Base-by-base conservation (phyloP, 2,797 vertebrate genomes). In the Xenopus petersii region DNA sequence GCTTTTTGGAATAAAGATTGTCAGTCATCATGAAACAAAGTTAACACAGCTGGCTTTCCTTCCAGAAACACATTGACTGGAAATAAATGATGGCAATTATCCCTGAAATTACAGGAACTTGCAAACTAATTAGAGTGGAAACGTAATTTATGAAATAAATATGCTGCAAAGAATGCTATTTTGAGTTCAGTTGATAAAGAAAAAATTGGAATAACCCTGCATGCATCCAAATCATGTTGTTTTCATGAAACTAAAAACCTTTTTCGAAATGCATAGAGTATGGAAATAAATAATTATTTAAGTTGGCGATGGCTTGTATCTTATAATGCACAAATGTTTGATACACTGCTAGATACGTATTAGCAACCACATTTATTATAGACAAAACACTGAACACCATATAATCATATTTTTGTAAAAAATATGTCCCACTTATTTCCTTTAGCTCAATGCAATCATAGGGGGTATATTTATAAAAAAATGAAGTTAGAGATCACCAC, bases 121-220 rank as follows among this genome's bases (percentile, higher is more conserved):
- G 71, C 75, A n/a, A 85, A 84, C 84, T 87, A 86, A 91, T 89
- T 89, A 88, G 86, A 86, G 85, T 85, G 83, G 83, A 88, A 89
- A 89, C 87, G 70, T 83, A 87, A 88, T 87, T 84, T 84, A 79
- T 61, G 79, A 83, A 84, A 87, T 80, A 86, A 89, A 88, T 86
- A 86, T 73, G 71, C 75, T 79, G 78, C 72, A 82, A 83, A 69
- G 62, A 64, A 69, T 73, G 47, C 65, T 69, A 69, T 78, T 73
- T 64, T 69, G 12, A 36, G 36, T 51, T 30, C 2, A 42, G 11
- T 36, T 16, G 54, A 24, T 47, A 62, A 64, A 33, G 61, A 36
- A 62, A 42, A 54, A 49, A 48, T 64, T 76, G 46, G 70, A 26
- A 12, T 16, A 46, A 9, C 51, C 54, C 54, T n/a, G 54, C 51